Base-by-base conservation (phyloP, 1,140 invertebrate genomes). In the Drosophila rufa region DNA sequence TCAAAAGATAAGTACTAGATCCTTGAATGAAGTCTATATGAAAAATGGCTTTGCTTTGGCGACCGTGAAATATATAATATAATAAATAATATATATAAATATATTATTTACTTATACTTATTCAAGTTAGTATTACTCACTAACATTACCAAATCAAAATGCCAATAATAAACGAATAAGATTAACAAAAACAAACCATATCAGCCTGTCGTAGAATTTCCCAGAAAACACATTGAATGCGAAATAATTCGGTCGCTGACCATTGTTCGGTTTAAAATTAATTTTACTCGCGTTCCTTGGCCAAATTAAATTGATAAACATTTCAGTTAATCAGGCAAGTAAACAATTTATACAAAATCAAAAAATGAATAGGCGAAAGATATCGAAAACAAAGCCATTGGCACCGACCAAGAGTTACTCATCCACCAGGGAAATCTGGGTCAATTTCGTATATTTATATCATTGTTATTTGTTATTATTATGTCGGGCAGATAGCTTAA, bases 311-410 rank as follows among this genome's bases (percentile, higher is more conserved):
- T 71, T 40, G 47, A 69, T 53, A 36, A 51, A 17, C 30, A 33
- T 15, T 68, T 30, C 33, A 33, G 36, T 11, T 55, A 43, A 58
- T 25, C 19, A 17, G 45, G 22, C 50, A 40, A 58, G 48, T 58
- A 48, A 73, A 46, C 51, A 71, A 71, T 71, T 71, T 71, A 59
- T 42, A 15, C 6, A 7, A 47, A 71, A 27, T 33, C 22, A 27
- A 45, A 38, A 47, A 17, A 65, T 59, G 30, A 56, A 36, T 46
- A 46, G 7, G 6, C 12, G 0, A 36, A 12, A 66, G 22, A 46
- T 62, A 33, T 14, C 4, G 22, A 22, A 25, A n/a, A 25, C 1
- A 12, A 14, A n/a, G 19, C 12, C 0, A 40, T 14, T 8, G 9
- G 25, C 7, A 1, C 2, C 61, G 36, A 62, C 40, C 19, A 19